These are phyloP conservation scores for Andrena trimmerana DNA, from an alignment of 2,888 invertebrate genomes.

Conservation along the genomic window DNA sequence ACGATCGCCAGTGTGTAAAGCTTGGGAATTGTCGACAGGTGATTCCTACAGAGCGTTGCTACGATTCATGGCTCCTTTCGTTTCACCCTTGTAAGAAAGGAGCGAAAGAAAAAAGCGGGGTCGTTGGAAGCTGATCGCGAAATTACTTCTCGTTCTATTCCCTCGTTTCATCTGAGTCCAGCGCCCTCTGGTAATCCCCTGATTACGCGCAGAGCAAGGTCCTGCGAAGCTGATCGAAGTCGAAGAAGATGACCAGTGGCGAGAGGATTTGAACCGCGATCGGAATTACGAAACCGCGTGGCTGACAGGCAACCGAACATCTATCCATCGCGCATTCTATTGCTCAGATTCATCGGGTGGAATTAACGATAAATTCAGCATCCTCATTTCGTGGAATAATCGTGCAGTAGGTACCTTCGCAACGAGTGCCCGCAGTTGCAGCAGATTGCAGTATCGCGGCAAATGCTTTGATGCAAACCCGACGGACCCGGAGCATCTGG, in stretches of 20 bases:
- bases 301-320: no score
- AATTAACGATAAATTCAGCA: no score
- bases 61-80: neutral
- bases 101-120: neutral
- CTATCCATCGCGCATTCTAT: no score
- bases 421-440: neutral
- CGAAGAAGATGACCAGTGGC: no score
- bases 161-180: neutral
- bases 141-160: neutral
- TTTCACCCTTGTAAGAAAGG: neutral
- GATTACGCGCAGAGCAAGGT: neutral
- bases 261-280: no score
- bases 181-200: neutral
- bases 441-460: constrained; percentile 33
- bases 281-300: no score
- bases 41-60: neutral
- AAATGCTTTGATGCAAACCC: constrained; percentile 9
- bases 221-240: no score
- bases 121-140: neutral
- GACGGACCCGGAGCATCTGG: constrained; percentile 5
- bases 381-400: no score
- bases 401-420: neutral
- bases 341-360: no score
- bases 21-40: neutral
- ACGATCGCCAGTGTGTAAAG: constrained; percentile 1